A percentile compares a stretch with the other conserved stretches of the same genome.
These are phyloP conservation scores for Poecilus cupreus DNA, from an alignment of 2,888 invertebrate species.

Conservation along the genomic window DNA sequence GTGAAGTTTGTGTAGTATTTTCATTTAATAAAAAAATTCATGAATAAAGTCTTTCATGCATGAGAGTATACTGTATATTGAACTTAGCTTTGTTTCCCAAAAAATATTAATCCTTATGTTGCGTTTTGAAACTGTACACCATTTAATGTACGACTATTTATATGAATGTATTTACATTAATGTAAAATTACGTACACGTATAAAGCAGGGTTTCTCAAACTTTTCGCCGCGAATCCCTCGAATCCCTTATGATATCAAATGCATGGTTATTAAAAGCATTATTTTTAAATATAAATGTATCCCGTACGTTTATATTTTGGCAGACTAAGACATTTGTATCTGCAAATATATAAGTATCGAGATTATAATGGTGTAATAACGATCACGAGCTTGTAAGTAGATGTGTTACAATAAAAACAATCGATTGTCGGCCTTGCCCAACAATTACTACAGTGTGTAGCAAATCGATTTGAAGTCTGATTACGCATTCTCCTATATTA, in stretches of 20 bases:
- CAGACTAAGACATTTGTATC: too few species aligned
- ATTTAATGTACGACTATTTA: slow-evolving; percentile 27
- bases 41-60: neutral
- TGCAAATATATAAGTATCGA: too few species aligned
- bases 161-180: slow-evolving; percentile 33
- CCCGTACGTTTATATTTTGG: neutral
- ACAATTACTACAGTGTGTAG: neutral
- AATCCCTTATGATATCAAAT: neutral
- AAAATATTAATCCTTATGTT: slow-evolving; percentile 29
- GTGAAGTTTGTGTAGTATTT: too few species aligned
- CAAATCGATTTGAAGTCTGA: neutral
- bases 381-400: too few species aligned
- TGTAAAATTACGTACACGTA: slow-evolving; percentile 36
- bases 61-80: neutral
- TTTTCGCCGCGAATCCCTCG: neutral
- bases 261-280: neutral
- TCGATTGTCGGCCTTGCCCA: neutral
- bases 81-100: neutral
- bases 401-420: neutral
- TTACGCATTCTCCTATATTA: neutral
- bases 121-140: slow-evolving; percentile 38
- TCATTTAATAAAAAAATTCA: neutral
- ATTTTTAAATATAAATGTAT: neutral
- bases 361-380: too few species aligned
- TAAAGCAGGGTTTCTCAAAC: slow-evolving; percentile 4